Conservation (phyloP, 2,888 invertebrate genomes). For the Drosophila aldrichi region DNA sequence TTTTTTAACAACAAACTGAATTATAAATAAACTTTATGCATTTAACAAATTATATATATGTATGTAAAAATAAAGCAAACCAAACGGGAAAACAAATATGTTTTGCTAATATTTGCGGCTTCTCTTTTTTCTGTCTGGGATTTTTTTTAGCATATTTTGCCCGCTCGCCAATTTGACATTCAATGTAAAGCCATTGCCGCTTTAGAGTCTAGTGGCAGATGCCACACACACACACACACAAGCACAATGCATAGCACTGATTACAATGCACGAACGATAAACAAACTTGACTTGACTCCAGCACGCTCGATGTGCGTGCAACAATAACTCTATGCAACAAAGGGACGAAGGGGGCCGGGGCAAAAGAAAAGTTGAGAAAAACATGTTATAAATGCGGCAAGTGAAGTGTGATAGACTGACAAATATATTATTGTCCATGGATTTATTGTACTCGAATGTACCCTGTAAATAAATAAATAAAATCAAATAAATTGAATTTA, state of each 20-base stretch:
- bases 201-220: slow-evolving; percentile 19
- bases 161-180: slow-evolving; percentile 19
- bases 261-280: slow-evolving; percentile 43
- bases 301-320: slow-evolving; percentile 45
- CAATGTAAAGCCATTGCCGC: slow-evolving; percentile 9
- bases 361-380: slow-evolving; percentile 1
- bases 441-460: background rate
- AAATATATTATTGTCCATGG: background rate
- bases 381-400: background rate
- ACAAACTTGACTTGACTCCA: slow-evolving; percentile 17
- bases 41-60: background rate
- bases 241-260: slow-evolving; percentile 39
- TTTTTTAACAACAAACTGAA: background rate
- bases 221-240: background rate
- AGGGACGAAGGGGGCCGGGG: background rate
- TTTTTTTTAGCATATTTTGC: slow-evolving; percentile 8
- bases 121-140: slow-evolving; percentile 7
- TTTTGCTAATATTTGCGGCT: background rate
- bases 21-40: background rate
- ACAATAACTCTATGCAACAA: slow-evolving; percentile 40
- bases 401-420: background rate
- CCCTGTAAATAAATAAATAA: background rate
- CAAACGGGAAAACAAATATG: background rate
- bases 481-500: background rate
- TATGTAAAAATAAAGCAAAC: background rate